Percentiles rank a stretch among this genome's conserved stretches.
These are phyloP conservation scores for Lichenostomus cassidix DNA, from an alignment of 2,113 vertebrate species.

Conservation along the genomic window DNA sequence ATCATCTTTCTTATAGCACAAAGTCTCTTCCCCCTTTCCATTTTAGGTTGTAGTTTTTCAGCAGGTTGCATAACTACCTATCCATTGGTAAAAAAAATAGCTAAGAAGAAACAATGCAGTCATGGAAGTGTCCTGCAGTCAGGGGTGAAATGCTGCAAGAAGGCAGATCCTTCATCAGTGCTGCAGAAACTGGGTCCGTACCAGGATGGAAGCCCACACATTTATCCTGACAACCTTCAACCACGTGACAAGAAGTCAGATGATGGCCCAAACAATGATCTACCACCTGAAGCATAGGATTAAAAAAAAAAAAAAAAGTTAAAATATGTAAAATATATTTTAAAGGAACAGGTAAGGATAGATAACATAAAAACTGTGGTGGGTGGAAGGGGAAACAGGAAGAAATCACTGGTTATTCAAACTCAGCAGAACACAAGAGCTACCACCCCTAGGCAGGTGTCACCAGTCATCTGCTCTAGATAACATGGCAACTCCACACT, in stretches of 20 bases:
- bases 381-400: neutral
- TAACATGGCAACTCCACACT: neutral
- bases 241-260: neutral
- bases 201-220: neutral
- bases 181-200: neutral
- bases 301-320: neutral
- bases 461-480: neutral
- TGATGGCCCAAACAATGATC: neutral
- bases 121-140: neutral
- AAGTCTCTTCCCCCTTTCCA: neutral
- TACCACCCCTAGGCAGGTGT: neutral
- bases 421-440: neutral
- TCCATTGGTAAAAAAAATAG: neutral
- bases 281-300: neutral
- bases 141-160: neutral
- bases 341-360: neutral
- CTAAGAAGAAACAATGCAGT: neutral
- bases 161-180: neutral
- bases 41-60: neutral
- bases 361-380: neutral
- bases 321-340: neutral
- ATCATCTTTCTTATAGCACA: neutral
- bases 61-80: no score
- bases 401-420: neutral
- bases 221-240: neutral